Evolutionary conservation across 2,113 vertebrate genomes (phyloP).

Genomic region (Arothron firmamentum): DNA sequence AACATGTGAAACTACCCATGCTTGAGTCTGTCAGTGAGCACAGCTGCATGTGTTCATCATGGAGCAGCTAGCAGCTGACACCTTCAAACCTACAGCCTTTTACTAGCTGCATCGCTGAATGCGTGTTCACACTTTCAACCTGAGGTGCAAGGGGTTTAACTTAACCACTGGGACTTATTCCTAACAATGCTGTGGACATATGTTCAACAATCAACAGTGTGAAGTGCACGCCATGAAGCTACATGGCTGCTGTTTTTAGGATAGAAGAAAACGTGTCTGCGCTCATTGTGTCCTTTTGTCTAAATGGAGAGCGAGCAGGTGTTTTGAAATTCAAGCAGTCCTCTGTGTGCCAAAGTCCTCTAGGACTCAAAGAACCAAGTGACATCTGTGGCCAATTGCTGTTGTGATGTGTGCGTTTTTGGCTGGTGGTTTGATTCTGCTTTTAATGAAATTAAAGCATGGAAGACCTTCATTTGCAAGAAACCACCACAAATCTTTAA

Average conservation of each 20-base stretch:
- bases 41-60: slow-evolving; percentile 44
- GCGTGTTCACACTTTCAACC: slow-evolving; percentile 1
- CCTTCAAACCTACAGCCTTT: slow-evolving; percentile 3
- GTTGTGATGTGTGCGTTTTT: slow-evolving; percentile 28
- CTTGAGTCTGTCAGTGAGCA: slow-evolving; percentile 45
- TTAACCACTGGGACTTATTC: slow-evolving; percentile 33
- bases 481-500: not conserved
- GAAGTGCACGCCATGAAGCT: slow-evolving; percentile 20
- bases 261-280: slow-evolving; percentile 21
- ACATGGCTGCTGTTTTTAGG: slow-evolving; percentile 39
- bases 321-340: slow-evolving; percentile 46
- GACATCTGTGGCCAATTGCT: slow-evolving; percentile 48
- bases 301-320: slow-evolving; percentile 56
- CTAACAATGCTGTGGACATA: slow-evolving; percentile 26
- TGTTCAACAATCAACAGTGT: slow-evolving; percentile 26
- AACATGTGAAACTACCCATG: slow-evolving; percentile 50
- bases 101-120: not conserved
- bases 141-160: slow-evolving; percentile 25
- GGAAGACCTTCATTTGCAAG: slow-evolving; percentile 5
- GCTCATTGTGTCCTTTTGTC: slow-evolving; percentile 26
- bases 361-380: slow-evolving; percentile 30
- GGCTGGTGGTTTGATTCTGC: slow-evolving; percentile 13
- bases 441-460: slow-evolving; percentile 25
- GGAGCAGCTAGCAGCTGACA: slow-evolving; percentile 28
- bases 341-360: slow-evolving; percentile 32